Percentiles rank a stretch among this genome's conserved stretches.
These are phyloP conservation scores for Manis pentadactyla DNA, from an alignment of 2,797 vertebrate species.

Conservation along the genomic window DNA sequence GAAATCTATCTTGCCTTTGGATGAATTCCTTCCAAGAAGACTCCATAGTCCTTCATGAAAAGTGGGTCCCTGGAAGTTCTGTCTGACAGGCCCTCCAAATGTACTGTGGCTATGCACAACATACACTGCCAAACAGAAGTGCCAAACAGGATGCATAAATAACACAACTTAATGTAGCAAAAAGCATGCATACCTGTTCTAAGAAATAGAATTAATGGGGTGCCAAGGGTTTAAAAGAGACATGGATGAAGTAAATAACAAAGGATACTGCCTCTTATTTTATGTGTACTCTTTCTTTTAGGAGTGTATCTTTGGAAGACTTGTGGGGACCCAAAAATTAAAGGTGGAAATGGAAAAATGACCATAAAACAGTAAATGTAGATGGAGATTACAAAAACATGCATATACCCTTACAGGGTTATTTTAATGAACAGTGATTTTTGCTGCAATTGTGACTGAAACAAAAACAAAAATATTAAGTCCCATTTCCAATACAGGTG, in stretches of 20 bases:
- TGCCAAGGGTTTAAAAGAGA: neutral
- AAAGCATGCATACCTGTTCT: neutral
- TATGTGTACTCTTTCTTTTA: neutral
- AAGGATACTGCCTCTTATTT: neutral
- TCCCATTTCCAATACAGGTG: neutral
- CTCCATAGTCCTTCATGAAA: neutral
- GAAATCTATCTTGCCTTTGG: neutral
- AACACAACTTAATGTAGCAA: neutral
- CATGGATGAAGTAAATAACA: neutral
- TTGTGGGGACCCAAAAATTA: neutral
- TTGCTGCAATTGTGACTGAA: neutral
- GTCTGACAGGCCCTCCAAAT: neutral
- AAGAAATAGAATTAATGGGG: neutral
- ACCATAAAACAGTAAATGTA: neutral
- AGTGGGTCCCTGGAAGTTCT: neutral
- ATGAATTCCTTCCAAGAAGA: neutral
- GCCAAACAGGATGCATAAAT: neutral
- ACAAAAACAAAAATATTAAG: conserved; percentile 1
- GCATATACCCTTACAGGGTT: neutral
- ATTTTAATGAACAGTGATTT: neutral
- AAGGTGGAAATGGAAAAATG: neutral
- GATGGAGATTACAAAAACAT: neutral
- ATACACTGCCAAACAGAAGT: neutral
- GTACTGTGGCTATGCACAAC: neutral
- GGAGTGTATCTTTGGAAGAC: neutral